Percentiles rank a stretch among this genome's conserved stretches.
These are phyloP conservation scores for Leguminivora glycinivorella DNA, from an alignment of 1,140 invertebrate species.

Conservation along the genomic window DNA sequence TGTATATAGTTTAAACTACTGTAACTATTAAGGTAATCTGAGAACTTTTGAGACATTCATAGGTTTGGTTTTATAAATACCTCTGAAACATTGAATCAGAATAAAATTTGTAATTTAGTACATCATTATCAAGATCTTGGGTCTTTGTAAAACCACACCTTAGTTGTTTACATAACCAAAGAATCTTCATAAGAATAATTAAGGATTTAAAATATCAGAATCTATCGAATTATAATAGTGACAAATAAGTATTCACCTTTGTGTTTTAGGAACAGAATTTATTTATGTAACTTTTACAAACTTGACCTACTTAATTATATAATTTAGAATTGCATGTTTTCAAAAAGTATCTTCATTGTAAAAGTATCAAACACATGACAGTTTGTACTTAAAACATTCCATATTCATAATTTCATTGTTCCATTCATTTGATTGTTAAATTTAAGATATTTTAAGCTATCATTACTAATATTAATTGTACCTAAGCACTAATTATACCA, in stretches of 20 bases:
- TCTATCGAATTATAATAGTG: background rate
- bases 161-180: conserved; percentile 11
- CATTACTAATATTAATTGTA: background rate
- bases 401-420: background rate
- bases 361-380: background rate
- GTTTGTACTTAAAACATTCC: background rate
- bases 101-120: no score
- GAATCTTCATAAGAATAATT: background rate
- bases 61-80: background rate
- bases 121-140: no score
- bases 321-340: conserved; percentile 26
- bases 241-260: background rate
- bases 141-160: background rate
- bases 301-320: conserved; percentile 26
- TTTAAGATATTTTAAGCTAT: background rate
- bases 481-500: background rate
- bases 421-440: background rate
- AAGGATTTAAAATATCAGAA: background rate
- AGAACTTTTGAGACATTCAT: background rate
- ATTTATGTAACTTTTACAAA: conserved; percentile 16
- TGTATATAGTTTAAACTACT: background rate
- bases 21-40: background rate
- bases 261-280: conserved; percentile 12
- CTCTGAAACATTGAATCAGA: background rate
- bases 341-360: background rate